Percentiles rank a stretch among this genome's conserved stretches.
Conservation (phyloP, 2,797 vertebrate genomes). For the Chelidonichthys spinosus region DNA sequence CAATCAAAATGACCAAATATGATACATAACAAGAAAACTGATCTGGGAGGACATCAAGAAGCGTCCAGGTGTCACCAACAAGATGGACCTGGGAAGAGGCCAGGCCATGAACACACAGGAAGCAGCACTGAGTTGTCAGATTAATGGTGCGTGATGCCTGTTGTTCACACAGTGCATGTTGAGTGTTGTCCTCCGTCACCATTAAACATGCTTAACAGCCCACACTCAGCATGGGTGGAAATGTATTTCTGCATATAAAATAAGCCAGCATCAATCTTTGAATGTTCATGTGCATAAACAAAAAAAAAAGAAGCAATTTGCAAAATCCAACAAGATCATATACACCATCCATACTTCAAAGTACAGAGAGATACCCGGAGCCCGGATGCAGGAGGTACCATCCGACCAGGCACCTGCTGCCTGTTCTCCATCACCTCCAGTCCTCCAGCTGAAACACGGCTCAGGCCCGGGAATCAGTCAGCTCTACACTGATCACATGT, state of each 20-base stretch:
- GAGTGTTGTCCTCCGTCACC: slow-evolving; percentile 24
- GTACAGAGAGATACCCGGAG: neutral
- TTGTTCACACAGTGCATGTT: too few species aligned
- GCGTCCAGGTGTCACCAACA: neutral
- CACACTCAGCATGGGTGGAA: slow-evolving; percentile 1
- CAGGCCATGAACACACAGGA: too few species aligned
- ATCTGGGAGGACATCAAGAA: neutral
- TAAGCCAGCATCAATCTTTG: neutral
- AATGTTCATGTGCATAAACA: neutral
- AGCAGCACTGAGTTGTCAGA: too few species aligned
- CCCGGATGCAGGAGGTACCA: slow-evolving; percentile 1
- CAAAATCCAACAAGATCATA: neutral
- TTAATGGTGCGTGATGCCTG: too few species aligned
- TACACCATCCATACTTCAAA: neutral
- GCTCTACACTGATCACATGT: slow-evolving; percentile 50
- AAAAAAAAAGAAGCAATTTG: neutral
- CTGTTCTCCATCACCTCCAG: slow-evolving; percentile 26
- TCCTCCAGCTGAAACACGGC: slow-evolving; percentile 29
- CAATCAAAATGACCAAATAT: too few species aligned
- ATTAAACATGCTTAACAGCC: slow-evolving; percentile 32
- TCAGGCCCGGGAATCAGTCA: slow-evolving; percentile 45
- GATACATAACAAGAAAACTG: too few species aligned
- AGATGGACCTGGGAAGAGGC: neutral
- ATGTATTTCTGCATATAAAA: slow-evolving; percentile 19
- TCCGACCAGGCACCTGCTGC: neutral